A percentile compares a stretch with the other conserved stretches of the same genome.
Evolutionary conservation across 2,888 invertebrate genomes (phyloP).

Genomic region (Rhagophthalmus giganteus): DNA sequence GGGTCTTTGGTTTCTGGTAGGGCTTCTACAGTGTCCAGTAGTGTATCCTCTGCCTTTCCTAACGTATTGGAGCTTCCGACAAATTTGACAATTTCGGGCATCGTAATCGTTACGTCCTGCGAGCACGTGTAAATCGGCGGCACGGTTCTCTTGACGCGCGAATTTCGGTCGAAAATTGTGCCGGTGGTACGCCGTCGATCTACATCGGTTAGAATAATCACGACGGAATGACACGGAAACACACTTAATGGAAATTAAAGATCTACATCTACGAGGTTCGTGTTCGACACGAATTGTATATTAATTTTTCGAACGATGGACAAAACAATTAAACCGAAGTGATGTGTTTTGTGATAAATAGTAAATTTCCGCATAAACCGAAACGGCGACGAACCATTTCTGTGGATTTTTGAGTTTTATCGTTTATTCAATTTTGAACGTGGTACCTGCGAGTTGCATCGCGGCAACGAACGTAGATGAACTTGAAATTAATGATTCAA

Average conservation of each 20-base stretch:
- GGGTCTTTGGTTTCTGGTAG: conserved; percentile 45
- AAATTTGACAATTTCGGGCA: conserved; percentile 24
- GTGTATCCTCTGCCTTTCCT: conserved; percentile 45
- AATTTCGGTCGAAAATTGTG: conserved; percentile 2
- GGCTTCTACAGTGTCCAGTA: conserved; percentile 51
- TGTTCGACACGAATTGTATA: conserved; percentile 1
- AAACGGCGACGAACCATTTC: conserved; percentile 39
- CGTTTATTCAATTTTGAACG: too few species aligned
- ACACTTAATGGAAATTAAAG: conserved; percentile 40
- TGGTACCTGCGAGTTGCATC: neutral
- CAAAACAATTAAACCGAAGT: conserved; percentile 22
- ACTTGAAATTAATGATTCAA: conserved; percentile 2
- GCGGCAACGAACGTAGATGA: conserved; percentile 2
- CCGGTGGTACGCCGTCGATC: conserved; percentile 8
- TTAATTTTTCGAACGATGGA: neutral
- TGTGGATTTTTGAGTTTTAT: conserved; percentile 8
- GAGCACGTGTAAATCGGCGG: too few species aligned
- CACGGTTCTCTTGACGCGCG: too few species aligned
- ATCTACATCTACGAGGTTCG: too few species aligned
- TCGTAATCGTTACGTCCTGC: too few species aligned
- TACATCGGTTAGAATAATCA: conserved; percentile 18
- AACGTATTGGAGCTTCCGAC: conserved; percentile 41
- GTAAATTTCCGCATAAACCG: conserved; percentile 38
- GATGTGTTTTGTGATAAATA: conserved; percentile 44
- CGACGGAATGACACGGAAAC: conserved; percentile 46